phyloP scores from a whole-genome alignment of 2,113 vertebrate genomes.

The Chlorodrepanis virens region DNA sequence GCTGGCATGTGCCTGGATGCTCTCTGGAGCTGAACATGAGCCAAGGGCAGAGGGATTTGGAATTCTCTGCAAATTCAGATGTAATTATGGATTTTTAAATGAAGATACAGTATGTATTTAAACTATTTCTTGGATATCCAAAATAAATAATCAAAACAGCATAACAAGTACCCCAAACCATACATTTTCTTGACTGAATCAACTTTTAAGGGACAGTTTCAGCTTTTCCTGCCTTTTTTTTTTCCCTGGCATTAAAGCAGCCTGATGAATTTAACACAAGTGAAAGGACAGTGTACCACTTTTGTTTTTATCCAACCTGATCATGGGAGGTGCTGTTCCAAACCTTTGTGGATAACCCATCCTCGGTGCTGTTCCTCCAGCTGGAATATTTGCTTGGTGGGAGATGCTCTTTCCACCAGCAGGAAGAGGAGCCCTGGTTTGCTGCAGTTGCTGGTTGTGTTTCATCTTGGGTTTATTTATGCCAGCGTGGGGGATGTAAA shows the following conservation, averaged over 20 bases:
- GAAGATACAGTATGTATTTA: background rate
- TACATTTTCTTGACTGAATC: background rate
- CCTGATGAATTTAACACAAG: background rate
- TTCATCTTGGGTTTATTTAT: slow-evolving; percentile 8
- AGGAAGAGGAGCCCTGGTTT: background rate
- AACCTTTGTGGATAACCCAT: background rate
- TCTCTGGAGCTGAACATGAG: background rate
- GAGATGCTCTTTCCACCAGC: background rate
- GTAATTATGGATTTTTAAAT: background rate
- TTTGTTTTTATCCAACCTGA: background rate
- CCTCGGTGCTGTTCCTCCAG: background rate
- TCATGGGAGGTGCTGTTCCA: slow-evolving; percentile 19
- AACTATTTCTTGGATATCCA: background rate
- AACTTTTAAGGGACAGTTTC: slow-evolving; percentile 20
- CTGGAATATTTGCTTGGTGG: background rate
- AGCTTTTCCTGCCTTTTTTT: background rate
- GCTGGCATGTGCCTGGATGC: rapidly evolving
- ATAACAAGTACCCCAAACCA: background rate
- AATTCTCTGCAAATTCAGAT: background rate
- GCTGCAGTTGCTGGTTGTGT: background rate
- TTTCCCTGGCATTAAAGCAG: background rate
- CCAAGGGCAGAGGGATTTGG: background rate
- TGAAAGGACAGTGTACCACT: background rate
- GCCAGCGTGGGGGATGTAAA: slow-evolving; percentile 33
- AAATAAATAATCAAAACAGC: background rate